phyloP scores from a whole-genome alignment of 2,888 invertebrate species.

The Callyntrura sp. region DNA sequence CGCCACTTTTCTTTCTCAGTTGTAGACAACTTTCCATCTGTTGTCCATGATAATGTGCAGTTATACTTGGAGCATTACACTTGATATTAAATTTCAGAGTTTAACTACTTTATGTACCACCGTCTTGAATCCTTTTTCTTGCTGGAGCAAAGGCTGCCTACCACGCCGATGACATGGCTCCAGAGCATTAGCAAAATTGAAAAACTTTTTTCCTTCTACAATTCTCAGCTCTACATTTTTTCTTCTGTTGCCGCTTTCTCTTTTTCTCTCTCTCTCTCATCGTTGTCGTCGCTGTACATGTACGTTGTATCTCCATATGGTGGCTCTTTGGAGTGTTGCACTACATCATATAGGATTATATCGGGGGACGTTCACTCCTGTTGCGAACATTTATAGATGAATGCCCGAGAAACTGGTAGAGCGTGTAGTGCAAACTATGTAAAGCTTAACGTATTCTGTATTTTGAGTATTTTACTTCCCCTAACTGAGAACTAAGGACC shows the following conservation, averaged over 20 bases:
- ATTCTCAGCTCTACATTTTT: slow-evolving; percentile 17
- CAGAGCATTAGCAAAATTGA: slow-evolving; percentile 51
- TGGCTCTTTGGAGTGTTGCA: background rate
- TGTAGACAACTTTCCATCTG: background rate
- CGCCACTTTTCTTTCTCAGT: slow-evolving; percentile 1
- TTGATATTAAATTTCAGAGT: slow-evolving; percentile 56
- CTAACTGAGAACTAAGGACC: background rate
- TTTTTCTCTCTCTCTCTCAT: no score
- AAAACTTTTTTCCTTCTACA: slow-evolving; percentile 42
- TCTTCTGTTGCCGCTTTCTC: slow-evolving; percentile 4
- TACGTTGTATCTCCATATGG: background rate
- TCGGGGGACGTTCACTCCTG: background rate
- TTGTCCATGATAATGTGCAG: slow-evolving; percentile 23
- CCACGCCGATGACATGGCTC: slow-evolving; percentile 33
- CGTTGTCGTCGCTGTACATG: background rate
- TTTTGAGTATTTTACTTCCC: background rate
- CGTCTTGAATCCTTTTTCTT: slow-evolving; percentile 37
- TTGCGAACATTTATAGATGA: background rate
- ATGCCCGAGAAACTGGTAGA: background rate
- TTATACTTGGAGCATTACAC: slow-evolving; percentile 15
- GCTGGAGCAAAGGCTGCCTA: background rate
- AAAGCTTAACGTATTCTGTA: background rate
- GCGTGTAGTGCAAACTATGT: slow-evolving; percentile 20
- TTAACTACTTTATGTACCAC: slow-evolving; percentile 55
- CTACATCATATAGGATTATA: background rate